Evolutionary conservation across 2,888 invertebrate species (phyloP), one percentile per base, ranked within the genome.

Genomic region (Lasiommata megera): DNA sequence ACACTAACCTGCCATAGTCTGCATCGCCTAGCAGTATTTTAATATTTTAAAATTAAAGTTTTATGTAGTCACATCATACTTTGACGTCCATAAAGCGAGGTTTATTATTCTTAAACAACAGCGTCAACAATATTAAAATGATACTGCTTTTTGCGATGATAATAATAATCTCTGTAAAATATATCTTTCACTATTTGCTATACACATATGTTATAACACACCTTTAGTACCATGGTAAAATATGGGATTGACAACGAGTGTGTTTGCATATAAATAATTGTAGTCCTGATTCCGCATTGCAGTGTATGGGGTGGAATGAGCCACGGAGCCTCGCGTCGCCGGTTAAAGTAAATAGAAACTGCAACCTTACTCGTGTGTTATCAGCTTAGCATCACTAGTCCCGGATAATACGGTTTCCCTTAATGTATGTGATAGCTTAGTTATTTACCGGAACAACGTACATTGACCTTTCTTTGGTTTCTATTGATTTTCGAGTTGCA

Each of bases 301-400:
- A 53, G 52, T 53, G 41, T 29, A 41, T 53, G 43, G 52, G 52
- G 51, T 40, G 40, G 40, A 14, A 51, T 41, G 31, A 34, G 43
- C 41, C 52, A 43, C 14, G 17, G 17, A 16, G 38, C 23, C 11
- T 51, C 29, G 28, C n/a, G 23, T 23, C 23, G 23, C 14, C 16
- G 29, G 12, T 38, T 28, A 23, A 40, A 51, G 51, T 48, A 47
- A 44, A 44, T 44, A 46, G 29, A 31, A 46, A 46, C 16, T 46
- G 48, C 48, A 48, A 48, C 36, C 36, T 31, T 36, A 48, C 12
- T 3, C 36, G 36, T 48, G 18, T 14, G 18, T 34, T 48, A 48
- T 48, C 48, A 23, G 48, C 48, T 48, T 48, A 48, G 48, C 17
- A 48, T 48, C 48, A 36, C 36, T 18, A 36, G 36, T 6, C 6